phyloP scores from a whole-genome alignment of 2,888 invertebrate species.

The Gortyna flavago region DNA sequence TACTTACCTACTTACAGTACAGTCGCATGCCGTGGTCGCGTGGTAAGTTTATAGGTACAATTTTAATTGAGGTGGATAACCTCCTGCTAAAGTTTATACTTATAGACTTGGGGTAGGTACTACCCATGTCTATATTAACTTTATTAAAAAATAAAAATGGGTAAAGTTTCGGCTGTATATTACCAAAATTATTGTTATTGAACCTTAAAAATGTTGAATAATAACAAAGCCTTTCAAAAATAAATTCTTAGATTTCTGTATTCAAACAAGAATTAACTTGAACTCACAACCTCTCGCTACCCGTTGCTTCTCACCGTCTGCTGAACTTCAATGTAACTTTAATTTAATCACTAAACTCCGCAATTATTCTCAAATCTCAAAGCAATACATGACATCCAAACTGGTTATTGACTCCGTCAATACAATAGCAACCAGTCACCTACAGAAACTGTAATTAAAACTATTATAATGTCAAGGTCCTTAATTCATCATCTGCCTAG shows the following conservation, averaged over 20 bases:
- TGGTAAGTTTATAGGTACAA: neutral
- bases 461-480: neutral
- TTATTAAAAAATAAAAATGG: neutral
- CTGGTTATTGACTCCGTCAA: neutral
- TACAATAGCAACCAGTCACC: neutral
- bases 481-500: too few relatives aligned
- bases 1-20: neutral
- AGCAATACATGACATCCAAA: neutral
- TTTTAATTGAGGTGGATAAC: neutral
- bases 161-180: neutral
- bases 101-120: too few relatives aligned
- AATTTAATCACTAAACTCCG: conserved; percentile 20
- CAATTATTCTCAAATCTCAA: conserved; percentile 27
- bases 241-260: conserved; percentile 3
- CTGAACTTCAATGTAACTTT: conserved; percentile 32
- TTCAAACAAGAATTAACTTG: conserved; percentile 8
- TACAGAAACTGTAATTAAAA: conserved; percentile 5
- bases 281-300: conserved; percentile 1
- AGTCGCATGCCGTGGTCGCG: neutral
- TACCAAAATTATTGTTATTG: neutral
- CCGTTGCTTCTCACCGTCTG: conserved; percentile 21
- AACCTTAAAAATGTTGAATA: neutral
- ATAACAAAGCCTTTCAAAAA: conserved; percentile 3
- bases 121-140: neutral
- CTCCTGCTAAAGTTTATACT: neutral